phyloP scores from a whole-genome alignment of 2,113 vertebrate genomes.

The Corydoras sp. region DNA sequence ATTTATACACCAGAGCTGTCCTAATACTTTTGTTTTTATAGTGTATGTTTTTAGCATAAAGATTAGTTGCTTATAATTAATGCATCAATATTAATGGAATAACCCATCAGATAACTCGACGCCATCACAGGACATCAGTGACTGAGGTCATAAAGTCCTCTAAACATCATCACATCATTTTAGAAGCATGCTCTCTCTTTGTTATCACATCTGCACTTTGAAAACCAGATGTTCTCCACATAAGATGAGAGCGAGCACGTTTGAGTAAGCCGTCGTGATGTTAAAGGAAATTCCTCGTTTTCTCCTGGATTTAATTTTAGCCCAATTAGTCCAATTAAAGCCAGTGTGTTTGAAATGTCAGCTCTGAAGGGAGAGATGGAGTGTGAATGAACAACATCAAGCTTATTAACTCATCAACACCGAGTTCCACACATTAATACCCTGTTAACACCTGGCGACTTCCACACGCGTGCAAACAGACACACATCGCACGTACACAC shows the following conservation, averaged over 20 bases:
- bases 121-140: too few species aligned
- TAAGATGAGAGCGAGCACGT: neutral
- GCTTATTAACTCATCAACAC: constrained; percentile 19
- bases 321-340: neutral
- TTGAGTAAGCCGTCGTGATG: neutral
- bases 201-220: neutral
- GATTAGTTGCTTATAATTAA: too few species aligned
- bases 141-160: too few species aligned
- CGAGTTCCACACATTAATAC: constrained; percentile 6
- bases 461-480: neutral
- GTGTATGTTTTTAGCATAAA: too few species aligned
- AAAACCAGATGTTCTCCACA: constrained; percentile 5
- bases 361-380: neutral
- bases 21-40: too few species aligned
- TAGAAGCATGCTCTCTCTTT: too few species aligned
- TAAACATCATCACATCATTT: too few species aligned
- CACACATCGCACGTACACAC: neutral
- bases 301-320: neutral
- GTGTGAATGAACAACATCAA: constrained; percentile 21
- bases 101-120: too few species aligned
- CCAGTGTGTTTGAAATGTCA: constrained; percentile 10
- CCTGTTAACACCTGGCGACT: constrained; percentile 15
- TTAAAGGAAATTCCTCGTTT: neutral
- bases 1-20: too few species aligned
- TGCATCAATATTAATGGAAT: too few species aligned